Evolutionary conservation across 2,888 invertebrate species (phyloP).

Genomic region (Bhutanitis thaidina): DNA sequence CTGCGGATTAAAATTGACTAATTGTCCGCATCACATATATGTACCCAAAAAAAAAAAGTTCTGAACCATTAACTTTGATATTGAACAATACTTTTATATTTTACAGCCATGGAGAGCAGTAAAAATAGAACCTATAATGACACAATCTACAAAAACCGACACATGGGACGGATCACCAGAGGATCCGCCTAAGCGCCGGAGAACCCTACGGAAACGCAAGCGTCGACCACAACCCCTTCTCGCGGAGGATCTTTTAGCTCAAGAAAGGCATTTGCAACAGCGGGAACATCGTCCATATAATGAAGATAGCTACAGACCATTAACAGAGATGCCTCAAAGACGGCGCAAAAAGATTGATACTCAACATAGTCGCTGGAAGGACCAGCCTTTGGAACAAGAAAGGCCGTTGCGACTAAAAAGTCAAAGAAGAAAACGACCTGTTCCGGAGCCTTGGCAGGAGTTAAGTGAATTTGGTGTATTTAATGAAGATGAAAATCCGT

Average conservation of each 20-base stretch:
- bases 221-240: constrained; percentile 70
- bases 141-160: constrained; percentile 36
- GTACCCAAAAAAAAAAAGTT: too few relatives aligned
- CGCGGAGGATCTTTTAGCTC: constrained; percentile 30
- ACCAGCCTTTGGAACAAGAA: constrained; percentile 50
- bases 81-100: not conserved
- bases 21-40: too few relatives aligned
- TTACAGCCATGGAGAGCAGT: constrained; percentile 78
- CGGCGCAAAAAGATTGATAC: constrained; percentile 53
- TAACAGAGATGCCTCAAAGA: constrained; percentile 45
- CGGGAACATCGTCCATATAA: constrained; percentile 30
- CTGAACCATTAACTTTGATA: not conserved
- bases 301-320: constrained; percentile 36
- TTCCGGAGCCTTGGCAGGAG: constrained; percentile 38
- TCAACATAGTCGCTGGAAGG: constrained; percentile 54
- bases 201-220: constrained; percentile 80
- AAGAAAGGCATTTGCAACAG: constrained; percentile 41
- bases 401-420: constrained; percentile 53
- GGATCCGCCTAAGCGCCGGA: constrained; percentile 60
- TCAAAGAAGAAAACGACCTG: constrained; percentile 46
- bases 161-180: constrained; percentile 56
- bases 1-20: too few relatives aligned
- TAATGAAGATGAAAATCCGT: constrained; percentile 25
- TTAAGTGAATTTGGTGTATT: constrained; percentile 44
- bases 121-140: constrained; percentile 46